Evolutionary conservation across 2,888 invertebrate genomes (phyloP).

Genomic region (Leptinotarsa juncta): DNA sequence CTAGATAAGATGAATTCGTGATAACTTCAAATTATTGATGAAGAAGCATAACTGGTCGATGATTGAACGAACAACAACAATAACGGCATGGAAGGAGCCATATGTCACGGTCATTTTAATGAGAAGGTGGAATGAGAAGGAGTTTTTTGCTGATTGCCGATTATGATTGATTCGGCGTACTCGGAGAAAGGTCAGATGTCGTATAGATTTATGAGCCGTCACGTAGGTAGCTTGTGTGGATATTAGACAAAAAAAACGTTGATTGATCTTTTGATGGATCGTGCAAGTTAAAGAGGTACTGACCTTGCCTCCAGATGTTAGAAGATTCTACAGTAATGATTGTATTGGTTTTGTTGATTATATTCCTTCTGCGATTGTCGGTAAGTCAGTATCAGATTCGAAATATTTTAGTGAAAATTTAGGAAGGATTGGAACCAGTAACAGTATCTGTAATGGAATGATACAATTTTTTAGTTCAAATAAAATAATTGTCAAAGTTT

Average conservation of each 20-base stretch:
- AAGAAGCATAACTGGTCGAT: constrained; percentile 8
- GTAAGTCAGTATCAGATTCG: not conserved
- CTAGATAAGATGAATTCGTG: not conserved
- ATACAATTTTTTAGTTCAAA: no score
- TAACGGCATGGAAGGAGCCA: constrained; percentile 15
- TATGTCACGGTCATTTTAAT: constrained; percentile 20
- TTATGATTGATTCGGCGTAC: constrained; percentile 15
- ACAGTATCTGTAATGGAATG: no score
- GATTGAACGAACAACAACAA: constrained; percentile 18
- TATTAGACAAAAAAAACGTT: constrained; percentile 12
- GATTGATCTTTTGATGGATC: constrained; percentile 7
- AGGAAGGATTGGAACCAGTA: not conserved
- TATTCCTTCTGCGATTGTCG: not conserved
- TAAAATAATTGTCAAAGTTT: no score
- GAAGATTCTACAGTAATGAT: not conserved
- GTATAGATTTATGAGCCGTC: constrained; percentile 11
- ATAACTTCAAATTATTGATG: constrained; percentile 12
- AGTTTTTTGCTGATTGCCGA: constrained; percentile 18
- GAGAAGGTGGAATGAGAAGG: constrained; percentile 1
- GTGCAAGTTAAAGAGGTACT: not conserved
- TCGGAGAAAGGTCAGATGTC: constrained; percentile 9
- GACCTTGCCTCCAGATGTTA: constrained; percentile 1
- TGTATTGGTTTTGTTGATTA: not conserved
- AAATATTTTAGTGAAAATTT: not conserved
- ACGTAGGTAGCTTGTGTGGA: constrained; percentile 16